These are phyloP conservation scores for Oncorhynchus masou DNA, from an alignment of 2,113 vertebrate genomes.

Conservation along the genomic window DNA sequence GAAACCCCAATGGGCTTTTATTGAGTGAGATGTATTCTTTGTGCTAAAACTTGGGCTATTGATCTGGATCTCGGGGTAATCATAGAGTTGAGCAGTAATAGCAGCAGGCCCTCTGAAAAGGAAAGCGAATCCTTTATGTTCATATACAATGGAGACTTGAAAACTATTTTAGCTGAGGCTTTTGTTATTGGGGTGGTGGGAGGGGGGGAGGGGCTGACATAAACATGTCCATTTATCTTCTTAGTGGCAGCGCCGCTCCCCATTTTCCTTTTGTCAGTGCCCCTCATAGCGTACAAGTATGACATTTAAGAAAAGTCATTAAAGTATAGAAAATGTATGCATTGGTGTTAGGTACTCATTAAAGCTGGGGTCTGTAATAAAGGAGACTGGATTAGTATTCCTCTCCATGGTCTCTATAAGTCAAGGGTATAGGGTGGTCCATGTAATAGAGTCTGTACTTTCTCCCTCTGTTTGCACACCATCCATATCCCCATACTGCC, in stretches of 20 bases:
- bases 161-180: constrained; percentile 14
- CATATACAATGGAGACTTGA: neutral
- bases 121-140: constrained; percentile 19
- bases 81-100: neutral
- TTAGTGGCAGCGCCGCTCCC: neutral
- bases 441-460: neutral
- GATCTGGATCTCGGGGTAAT: constrained; percentile 22
- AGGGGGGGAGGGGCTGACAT: neutral
- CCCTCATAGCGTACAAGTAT: constrained; percentile 27
- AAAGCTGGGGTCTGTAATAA: neutral
- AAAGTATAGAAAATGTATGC: neutral
- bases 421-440: neutral
- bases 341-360: neutral
- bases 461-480: constrained; percentile 5
- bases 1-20: constrained; percentile 17
- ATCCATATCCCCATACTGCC: constrained; percentile 5
- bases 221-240: constrained; percentile 39
- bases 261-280: constrained; percentile 23
- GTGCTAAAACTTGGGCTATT: neutral
- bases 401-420: neutral
- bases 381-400: neutral
- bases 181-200: constrained; percentile 24
- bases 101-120: constrained; percentile 12
- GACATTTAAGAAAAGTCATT: constrained; percentile 50
- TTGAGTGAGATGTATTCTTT: constrained; percentile 12